phyloP scores from a whole-genome alignment of 2,888 invertebrate species.

The Xestia xanthographa region DNA sequence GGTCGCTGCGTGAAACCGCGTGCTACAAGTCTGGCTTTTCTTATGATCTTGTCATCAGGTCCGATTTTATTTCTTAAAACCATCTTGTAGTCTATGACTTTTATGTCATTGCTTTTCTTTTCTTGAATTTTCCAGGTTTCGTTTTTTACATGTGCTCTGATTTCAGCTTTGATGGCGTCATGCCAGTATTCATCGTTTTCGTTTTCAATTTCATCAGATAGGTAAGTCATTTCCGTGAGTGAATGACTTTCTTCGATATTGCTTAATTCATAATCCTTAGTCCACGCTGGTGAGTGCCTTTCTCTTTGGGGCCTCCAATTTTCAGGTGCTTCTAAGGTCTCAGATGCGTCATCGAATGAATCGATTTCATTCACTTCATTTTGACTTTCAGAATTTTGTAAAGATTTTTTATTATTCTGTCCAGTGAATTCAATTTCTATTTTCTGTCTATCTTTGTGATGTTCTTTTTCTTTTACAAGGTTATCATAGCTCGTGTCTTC shows the following conservation, averaged over 20 bases:
- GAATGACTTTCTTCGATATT: neutral
- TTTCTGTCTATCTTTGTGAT: no score
- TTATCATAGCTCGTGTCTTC: no score
- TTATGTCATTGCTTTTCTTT: no score
- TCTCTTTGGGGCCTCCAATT: constrained; percentile 5
- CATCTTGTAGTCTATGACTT: neutral
- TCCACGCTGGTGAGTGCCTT: neutral
- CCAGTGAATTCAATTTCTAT: neutral
- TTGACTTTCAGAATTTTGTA: neutral
- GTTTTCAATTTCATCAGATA: neutral
- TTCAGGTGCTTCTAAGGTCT: neutral
- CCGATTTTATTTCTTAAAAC: constrained; percentile 7
- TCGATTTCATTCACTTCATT: neutral
- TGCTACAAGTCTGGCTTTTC: no score
- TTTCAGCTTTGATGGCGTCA: neutral
- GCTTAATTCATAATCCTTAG: neutral
- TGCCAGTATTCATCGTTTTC: neutral
- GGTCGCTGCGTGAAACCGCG: no score
- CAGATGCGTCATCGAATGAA: constrained; percentile 9
- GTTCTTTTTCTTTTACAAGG: neutral
- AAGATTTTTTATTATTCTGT: neutral
- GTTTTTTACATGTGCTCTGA: constrained; percentile 1
- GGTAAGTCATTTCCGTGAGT: constrained; percentile 3
- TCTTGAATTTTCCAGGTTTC: neutral
- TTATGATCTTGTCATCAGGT: neutral